phyloP scores from a whole-genome alignment of 1,140 invertebrate genomes.

The Venustaconcha ellipsiformis region DNA sequence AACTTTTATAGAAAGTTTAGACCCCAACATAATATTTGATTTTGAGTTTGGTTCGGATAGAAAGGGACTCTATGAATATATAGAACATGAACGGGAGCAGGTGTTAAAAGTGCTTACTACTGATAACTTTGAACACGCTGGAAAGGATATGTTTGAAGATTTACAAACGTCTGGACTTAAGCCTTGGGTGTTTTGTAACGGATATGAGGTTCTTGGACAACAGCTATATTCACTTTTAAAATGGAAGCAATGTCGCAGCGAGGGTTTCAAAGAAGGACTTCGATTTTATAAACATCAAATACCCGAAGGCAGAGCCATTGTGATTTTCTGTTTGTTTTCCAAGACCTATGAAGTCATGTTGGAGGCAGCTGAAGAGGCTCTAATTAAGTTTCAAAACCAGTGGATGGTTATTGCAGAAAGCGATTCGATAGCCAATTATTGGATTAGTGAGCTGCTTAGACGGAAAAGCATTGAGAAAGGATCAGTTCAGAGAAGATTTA shows the following conservation, averaged over 20 bases:
- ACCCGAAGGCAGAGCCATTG: conserved; percentile 42
- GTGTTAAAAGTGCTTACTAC: conserved; percentile 37
- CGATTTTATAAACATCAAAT: conserved; percentile 40
- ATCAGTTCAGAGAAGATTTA: conserved; percentile 18
- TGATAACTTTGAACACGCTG: conserved; percentile 41
- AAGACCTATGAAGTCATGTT: conserved; percentile 48
- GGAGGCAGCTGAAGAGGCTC: conserved; percentile 48
- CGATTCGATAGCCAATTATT: conserved; percentile 35
- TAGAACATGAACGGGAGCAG: conserved; percentile 33
- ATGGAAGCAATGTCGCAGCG: conserved; percentile 49
- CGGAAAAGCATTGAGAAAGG: conserved; percentile 27
- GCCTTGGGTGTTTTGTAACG: conserved; percentile 53
- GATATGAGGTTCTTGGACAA: conserved; percentile 32
- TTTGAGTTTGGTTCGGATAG: conserved; percentile 35
- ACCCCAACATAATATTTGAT: conserved; percentile 43
- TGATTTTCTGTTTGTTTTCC: conserved; percentile 47
- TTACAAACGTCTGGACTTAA: conserved; percentile 22
- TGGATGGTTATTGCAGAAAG: conserved; percentile 48
- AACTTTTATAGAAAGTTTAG: conserved; percentile 36
- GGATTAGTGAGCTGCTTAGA: conserved; percentile 36
- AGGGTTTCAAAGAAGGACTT: conserved; percentile 46
- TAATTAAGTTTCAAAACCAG: conserved; percentile 43
- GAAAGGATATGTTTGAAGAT: conserved; percentile 29
- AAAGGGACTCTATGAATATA: conserved; percentile 36
- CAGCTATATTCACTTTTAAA: conserved; percentile 23